Conservation (phyloP, 35 echinoderm and acorn worm species). For the Apostichopus californicus region DNA sequence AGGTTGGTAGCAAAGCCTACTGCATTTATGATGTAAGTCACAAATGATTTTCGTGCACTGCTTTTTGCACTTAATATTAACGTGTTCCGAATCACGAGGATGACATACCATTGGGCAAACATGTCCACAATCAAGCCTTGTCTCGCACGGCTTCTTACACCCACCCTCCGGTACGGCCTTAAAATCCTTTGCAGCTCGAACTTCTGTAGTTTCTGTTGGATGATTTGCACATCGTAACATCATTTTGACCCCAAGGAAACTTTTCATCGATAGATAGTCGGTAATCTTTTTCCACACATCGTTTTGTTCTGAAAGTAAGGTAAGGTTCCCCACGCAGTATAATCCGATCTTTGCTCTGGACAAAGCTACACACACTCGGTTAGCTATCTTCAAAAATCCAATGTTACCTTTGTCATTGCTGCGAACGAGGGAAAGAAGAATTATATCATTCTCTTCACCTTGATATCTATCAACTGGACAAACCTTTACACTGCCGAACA, state of each 20-base stretch:
- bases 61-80: slow-evolving; percentile 29
- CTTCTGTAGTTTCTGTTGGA: slow-evolving; percentile 37
- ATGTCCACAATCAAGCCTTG: slow-evolving; percentile 79
- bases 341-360: slow-evolving; percentile 71
- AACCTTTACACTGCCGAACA: slow-evolving; percentile 29
- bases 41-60: slow-evolving; percentile 40
- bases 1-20: slow-evolving; percentile 51
- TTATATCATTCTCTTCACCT: slow-evolving; percentile 85
- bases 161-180: slow-evolving; percentile 58
- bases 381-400: slow-evolving; percentile 64
- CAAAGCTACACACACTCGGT: slow-evolving; percentile 62
- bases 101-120: slow-evolving; percentile 70
- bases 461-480: slow-evolving; percentile 69
- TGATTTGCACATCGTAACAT: slow-evolving; percentile 64
- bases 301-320: slow-evolving; percentile 57
- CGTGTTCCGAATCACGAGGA: slow-evolving; percentile 43
- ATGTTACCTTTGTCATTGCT: slow-evolving; percentile 73
- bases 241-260: slow-evolving; percentile 37
- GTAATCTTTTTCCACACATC: slow-evolving; percentile 65
- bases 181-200: slow-evolving; percentile 56
- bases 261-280: background rate
- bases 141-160: slow-evolving; percentile 62
- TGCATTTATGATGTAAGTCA: slow-evolving; percentile 46
- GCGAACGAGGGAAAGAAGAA: slow-evolving; percentile 69
- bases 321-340: slow-evolving; percentile 77